phyloP scores from a whole-genome alignment of 2,797 vertebrate genomes.

The Sylvilagus floridanus region DNA sequence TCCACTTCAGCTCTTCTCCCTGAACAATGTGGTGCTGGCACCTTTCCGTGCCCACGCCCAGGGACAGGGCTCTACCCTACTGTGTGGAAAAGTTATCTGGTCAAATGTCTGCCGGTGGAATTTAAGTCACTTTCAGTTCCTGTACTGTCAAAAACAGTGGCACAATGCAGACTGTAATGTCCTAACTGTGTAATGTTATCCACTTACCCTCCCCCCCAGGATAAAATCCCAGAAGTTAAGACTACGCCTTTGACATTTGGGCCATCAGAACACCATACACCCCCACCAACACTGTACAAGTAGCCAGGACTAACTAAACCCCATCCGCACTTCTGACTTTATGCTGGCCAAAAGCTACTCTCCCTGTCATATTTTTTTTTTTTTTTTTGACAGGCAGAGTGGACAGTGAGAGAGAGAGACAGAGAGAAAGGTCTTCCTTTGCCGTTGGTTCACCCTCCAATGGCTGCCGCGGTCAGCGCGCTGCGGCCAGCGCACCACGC shows the following conservation, averaged over 20 bases:
- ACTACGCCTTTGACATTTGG: not conserved
- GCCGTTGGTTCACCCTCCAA: too few species aligned
- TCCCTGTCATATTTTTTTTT: not conserved
- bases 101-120: not conserved
- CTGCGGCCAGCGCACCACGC: too few species aligned
- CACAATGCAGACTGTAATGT: not conserved
- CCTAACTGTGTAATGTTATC: not conserved
- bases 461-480: too few species aligned
- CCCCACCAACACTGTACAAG: not conserved
- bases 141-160: conserved; percentile 7
- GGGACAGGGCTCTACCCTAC: not conserved
- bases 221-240: conserved; percentile 17
- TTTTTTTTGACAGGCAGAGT: too few species aligned
- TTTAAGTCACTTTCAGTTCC: not conserved
- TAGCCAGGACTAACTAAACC: not conserved
- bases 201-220: not conserved
- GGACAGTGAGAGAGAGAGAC: too few species aligned
- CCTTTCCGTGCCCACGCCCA: not conserved
- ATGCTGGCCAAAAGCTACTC: not conserved
- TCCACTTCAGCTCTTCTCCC: not conserved
- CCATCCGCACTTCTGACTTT: not conserved
- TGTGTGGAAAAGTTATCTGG: not conserved
- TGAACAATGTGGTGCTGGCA: not conserved
- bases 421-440: too few species aligned
- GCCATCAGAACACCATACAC: not conserved